Conservation (phyloP, 2,113 vertebrate species). For the Halcyon senegalensis region DNA sequence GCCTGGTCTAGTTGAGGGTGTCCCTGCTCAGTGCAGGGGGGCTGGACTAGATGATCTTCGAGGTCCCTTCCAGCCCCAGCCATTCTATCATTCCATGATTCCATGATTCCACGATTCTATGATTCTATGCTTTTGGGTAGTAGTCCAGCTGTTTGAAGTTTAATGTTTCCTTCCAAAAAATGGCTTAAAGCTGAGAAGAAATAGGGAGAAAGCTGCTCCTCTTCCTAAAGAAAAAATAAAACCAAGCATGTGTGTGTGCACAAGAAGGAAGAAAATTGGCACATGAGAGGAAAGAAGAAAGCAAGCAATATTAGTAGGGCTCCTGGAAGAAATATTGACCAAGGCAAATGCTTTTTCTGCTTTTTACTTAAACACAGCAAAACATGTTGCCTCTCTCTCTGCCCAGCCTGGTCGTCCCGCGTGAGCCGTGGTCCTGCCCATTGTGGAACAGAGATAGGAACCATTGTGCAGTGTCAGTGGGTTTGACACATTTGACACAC, state of each 20-base stretch:
- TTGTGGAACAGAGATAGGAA: not conserved
- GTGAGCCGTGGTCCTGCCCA: not conserved
- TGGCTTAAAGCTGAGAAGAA: not conserved
- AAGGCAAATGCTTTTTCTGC: not conserved
- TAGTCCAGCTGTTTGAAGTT: not conserved
- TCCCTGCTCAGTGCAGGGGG: too few species aligned
- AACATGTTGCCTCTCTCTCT: not conserved
- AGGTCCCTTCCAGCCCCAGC: too few species aligned
- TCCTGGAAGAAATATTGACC: not conserved
- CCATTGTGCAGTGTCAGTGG: not conserved
- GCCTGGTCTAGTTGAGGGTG: too few species aligned
- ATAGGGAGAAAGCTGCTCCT: not conserved
- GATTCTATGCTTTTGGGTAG: not conserved
- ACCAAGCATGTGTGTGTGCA: rapidly evolving
- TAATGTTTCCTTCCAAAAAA: not conserved
- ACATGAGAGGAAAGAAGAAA: not conserved
- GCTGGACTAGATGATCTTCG: too few species aligned
- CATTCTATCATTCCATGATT: too few species aligned
- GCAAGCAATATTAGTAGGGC: not conserved
- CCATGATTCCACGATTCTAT: rapidly evolving
- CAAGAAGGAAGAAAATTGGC: not conserved
- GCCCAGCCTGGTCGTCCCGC: not conserved
- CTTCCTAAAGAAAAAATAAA: not conserved
- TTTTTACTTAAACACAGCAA: not conserved
- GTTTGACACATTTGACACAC: not conserved